Conservation (phyloP, 92 coral and sea anemone species). For the Desmophyllum pertusum region DNA sequence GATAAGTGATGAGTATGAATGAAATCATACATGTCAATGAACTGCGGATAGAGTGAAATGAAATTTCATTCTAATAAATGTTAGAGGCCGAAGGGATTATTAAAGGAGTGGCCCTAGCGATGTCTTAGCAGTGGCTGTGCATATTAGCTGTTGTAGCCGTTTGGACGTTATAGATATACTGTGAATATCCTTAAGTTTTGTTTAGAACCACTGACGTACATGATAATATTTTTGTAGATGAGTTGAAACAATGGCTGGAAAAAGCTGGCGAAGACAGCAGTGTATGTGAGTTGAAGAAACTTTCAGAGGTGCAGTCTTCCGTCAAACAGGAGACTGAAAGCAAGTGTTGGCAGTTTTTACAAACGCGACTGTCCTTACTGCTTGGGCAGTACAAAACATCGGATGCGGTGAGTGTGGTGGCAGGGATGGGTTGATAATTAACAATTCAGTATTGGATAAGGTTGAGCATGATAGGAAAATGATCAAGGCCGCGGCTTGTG, state of each 20-base stretch:
- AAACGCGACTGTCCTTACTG: conserved; percentile 81
- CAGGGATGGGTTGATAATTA: neutral
- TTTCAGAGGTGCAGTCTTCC: conserved; percentile 28
- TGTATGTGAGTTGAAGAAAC: conserved; percentile 64
- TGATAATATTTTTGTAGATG: conserved; percentile 42
- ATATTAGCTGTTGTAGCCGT: neutral
- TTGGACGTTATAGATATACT: neutral
- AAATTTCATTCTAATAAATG: neutral
- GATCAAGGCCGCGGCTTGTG: no score
- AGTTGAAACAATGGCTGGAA: conserved; percentile 54
- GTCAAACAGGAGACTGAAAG: conserved; percentile 72
- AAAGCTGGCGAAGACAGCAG: conserved; percentile 32
- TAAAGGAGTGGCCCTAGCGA: no score
- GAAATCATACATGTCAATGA: no score
- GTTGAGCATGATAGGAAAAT: no score
- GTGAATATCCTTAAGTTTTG: neutral
- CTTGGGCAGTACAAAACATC: conserved; percentile 87
- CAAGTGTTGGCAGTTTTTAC: conserved; percentile 79
- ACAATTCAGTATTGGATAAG: no score
- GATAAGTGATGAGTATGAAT: no score
- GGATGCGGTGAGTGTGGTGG: conserved; percentile 61
- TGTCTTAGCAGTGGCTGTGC: neutral
- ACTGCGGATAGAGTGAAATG: no score
- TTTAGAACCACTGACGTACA: neutral
- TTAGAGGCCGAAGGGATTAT: neutral